These are phyloP conservation scores for Plemyria rubiginata DNA, from an alignment of 2,888 invertebrate genomes.

Conservation along the genomic window DNA sequence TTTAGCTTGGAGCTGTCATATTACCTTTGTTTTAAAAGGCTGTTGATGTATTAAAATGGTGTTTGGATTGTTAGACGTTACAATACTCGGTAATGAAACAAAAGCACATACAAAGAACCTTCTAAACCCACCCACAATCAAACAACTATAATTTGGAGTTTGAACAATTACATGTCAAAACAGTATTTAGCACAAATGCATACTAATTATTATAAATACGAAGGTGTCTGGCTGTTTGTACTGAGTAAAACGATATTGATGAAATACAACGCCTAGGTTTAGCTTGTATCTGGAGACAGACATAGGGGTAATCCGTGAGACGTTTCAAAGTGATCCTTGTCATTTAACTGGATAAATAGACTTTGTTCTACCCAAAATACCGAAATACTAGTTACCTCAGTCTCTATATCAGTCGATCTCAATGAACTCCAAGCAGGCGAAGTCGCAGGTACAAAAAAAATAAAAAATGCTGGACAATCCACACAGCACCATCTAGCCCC, in stretches of 20 bases:
- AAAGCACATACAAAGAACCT: constrained; percentile 3
- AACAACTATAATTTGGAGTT: constrained; percentile 22
- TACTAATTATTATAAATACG: background rate
- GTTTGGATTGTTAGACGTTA: background rate
- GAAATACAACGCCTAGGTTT: background rate
- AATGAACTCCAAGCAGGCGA: background rate
- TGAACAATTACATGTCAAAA: constrained; percentile 22
- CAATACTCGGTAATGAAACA: constrained; percentile 6
- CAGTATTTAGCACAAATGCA: constrained; percentile 19
- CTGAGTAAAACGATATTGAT: background rate
- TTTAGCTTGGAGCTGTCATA: background rate
- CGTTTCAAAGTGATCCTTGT: no score
- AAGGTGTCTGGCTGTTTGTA: background rate
- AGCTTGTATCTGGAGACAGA: background rate
- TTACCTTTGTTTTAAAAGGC: background rate
- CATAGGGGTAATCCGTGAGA: background rate
- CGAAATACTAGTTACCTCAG: background rate
- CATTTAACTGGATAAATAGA: background rate
- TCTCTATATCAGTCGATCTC: background rate
- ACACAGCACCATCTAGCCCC: no score
- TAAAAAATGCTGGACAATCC: no score
- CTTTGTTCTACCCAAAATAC: background rate
- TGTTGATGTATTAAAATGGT: background rate
- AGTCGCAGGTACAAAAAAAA: background rate
- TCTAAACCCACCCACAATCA: constrained; percentile 9